Base-by-base conservation (phyloP, 2,113 vertebrate species). In the Gallinago media region DNA sequence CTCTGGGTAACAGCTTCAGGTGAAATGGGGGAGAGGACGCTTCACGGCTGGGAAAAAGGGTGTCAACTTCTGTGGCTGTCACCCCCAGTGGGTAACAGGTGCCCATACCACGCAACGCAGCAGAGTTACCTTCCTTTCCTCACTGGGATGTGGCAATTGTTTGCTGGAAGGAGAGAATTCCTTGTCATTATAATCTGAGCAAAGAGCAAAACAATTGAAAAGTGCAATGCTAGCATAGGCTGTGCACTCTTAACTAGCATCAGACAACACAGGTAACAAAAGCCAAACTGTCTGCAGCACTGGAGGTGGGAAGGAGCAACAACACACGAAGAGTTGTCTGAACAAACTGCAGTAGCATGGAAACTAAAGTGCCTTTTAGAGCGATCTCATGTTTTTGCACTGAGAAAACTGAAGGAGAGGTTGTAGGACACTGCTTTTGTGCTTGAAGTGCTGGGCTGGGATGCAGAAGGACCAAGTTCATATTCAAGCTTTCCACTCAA, bases 91-190 rank as follows among this genome's bases (percentile, higher is more conserved):
- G 93, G 22, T 58, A 89, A 86, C 1, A 85, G 82, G 25, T 75
- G 75, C 50, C 9, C 5, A 0, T 20, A 42, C 31, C 38, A 44
- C 0, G 3, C 42, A 70, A 25, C 0, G 3, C 11, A 46, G 58
- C 26, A 78, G 59, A 83, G 54, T 62, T 86, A 50, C 42, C 31
- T 58, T 77, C 36, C 66, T 83, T 67, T 85, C 58, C 21, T 84
- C 54, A 42, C 25, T 63, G 18, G 67, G 47, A 92, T 1, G 0
- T 8, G 20, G 72, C 82, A 94, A 54, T 59, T 77, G 52, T 82
- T 81, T 82, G 46, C 50, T 61, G 26, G 12, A 32, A 81, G 74
- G 52, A 77, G 23, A 96, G 32, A 91, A 85, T 66, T 76, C 55
- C 65, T 67, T 3, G 1, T 61, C 56, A 78, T 49, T 55, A 44